These are phyloP conservation scores for Pollachius pollachius DNA, from an alignment of 2,113 vertebrate genomes.

Conservation along the genomic window DNA sequence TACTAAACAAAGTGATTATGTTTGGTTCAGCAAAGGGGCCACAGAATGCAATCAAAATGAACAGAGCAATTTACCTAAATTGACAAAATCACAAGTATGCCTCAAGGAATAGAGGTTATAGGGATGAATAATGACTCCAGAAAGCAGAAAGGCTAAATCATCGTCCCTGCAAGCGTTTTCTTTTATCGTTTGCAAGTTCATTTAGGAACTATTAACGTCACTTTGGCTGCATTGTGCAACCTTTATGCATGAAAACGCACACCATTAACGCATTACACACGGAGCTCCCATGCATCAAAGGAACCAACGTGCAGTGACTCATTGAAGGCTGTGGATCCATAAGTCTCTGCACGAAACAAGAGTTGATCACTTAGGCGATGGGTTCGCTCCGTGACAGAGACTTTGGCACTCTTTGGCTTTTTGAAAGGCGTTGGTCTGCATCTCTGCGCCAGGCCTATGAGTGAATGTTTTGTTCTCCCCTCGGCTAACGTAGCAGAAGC, in stretches of 20 bases:
- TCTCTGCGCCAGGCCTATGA: too few species aligned
- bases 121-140: constrained; percentile 2
- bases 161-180: constrained; percentile 3
- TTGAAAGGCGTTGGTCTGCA: too few species aligned
- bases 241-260: constrained; percentile 22
- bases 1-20: constrained; percentile 2
- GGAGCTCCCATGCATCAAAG: constrained; percentile 21
- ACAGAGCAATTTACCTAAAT: constrained; percentile 17
- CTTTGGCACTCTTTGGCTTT: too few species aligned
- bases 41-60: constrained; percentile 7
- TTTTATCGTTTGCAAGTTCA: constrained; percentile 21
- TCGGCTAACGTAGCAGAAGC: too few species aligned
- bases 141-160: constrained; percentile 6
- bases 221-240: constrained; percentile 5
- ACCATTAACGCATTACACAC: constrained; percentile 19
- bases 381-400: constrained; percentile 25
- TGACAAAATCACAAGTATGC: constrained; percentile 12
- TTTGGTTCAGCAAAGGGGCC: background rate
- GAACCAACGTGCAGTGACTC: constrained; percentile 30
- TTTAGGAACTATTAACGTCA: constrained; percentile 25
- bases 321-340: constrained; percentile 25
- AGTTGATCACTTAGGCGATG: constrained; percentile 47
- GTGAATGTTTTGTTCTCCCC: too few species aligned
- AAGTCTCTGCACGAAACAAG: constrained; percentile 42
- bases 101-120: background rate